Evolutionary conservation across 2,888 invertebrate genomes (phyloP).

Genomic region (Thymelicus sylvestris): DNA sequence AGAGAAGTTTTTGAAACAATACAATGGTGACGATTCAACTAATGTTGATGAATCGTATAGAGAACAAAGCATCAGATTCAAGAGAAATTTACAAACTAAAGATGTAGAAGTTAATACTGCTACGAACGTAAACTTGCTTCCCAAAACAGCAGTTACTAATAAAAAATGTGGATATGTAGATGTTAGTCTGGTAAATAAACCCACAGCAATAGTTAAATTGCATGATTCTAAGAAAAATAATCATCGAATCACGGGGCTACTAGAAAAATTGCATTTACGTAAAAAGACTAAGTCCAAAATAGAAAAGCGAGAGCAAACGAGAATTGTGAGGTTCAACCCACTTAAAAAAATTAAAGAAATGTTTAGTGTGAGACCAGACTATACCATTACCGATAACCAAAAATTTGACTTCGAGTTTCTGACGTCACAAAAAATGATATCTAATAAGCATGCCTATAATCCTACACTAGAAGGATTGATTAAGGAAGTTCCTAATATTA

Average conservation of each 20-base stretch:
- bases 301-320: slow-evolving; percentile 42
- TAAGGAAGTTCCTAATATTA: slow-evolving; percentile 59
- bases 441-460: slow-evolving; percentile 4
- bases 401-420: slow-evolving; percentile 51
- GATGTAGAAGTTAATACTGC: neutral
- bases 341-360: slow-evolving; percentile 58
- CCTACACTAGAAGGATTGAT: slow-evolving; percentile 51
- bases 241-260: slow-evolving; percentile 34
- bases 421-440: neutral
- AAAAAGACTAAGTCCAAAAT: slow-evolving; percentile 44
- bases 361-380: slow-evolving; percentile 46
- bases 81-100: slow-evolving; percentile 13
- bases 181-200: slow-evolving; percentile 52
- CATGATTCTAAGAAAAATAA: slow-evolving; percentile 40
- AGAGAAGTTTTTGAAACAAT: neutral
- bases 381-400: slow-evolving; percentile 33
- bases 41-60: neutral
- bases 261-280: slow-evolving; percentile 46
- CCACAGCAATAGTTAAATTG: slow-evolving; percentile 53
- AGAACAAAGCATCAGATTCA: neutral
- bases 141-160: slow-evolving; percentile 22
- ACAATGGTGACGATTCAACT: neutral
- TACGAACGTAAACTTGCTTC: neutral
- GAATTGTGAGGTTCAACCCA: slow-evolving; percentile 57
- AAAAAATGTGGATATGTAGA: slow-evolving; percentile 53